Evolutionary conservation across 2,113 vertebrate species (phyloP).

Genomic region (Protobothrops mucrosquamatus): DNA sequence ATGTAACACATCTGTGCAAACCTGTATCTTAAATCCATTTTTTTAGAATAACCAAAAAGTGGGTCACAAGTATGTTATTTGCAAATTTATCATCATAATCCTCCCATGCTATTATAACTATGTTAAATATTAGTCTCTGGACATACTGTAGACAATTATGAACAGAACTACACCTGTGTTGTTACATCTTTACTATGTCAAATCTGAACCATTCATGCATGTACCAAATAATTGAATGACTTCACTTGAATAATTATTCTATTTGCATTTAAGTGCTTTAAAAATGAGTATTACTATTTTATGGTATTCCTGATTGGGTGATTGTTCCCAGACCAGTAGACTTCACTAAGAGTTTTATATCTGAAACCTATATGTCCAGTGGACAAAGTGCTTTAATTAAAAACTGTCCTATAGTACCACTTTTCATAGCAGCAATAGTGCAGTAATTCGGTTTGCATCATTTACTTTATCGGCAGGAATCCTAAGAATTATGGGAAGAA

Average conservation of each 20-base stretch:
- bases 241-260: constrained; percentile 10
- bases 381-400: constrained; percentile 35
- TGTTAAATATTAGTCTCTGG: constrained; percentile 10
- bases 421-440: not conserved
- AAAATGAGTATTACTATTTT: constrained; percentile 7
- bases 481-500: constrained; percentile 22
- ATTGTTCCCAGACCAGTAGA: constrained; percentile 14
- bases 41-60: constrained; percentile 15
- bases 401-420: constrained; percentile 9
- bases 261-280: constrained; percentile 13
- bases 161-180: not conserved
- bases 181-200: not conserved
- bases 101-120: not conserved
- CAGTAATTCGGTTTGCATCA: constrained; percentile 14
- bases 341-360: not conserved
- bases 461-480: not conserved
- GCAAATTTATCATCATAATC: constrained; percentile 19
- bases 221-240: not conserved
- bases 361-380: constrained; percentile 21
- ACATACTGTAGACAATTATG: constrained; percentile 2
- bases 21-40: constrained; percentile 10
- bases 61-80: constrained; percentile 1
- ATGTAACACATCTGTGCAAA: not conserved
- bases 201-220: not conserved
- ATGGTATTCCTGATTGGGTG: not conserved